Evolutionary conservation across 2,797 vertebrate genomes (phyloP).

Genomic region (Platyrinchus mystaceus): DNA sequence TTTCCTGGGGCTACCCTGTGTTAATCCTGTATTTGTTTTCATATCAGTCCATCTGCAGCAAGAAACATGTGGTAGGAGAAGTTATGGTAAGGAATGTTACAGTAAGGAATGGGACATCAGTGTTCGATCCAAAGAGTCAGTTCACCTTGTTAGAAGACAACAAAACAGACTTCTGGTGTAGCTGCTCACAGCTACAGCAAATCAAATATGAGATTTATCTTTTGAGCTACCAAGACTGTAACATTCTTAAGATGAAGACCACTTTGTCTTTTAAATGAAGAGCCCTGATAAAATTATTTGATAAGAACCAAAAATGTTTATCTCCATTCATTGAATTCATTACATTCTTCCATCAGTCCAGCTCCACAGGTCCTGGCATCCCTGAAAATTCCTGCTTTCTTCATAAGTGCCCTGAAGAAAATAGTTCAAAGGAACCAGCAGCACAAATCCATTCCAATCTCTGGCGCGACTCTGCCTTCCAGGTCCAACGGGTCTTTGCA

Average conservation of each 20-base stretch:
- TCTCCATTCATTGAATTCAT: slow-evolving; percentile 42
- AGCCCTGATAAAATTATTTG: slow-evolving; percentile 52
- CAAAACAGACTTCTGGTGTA: not conserved
- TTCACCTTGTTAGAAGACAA: not conserved
- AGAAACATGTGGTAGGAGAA: not conserved
- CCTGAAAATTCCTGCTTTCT: slow-evolving; percentile 39
- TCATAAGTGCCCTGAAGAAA: slow-evolving; percentile 49
- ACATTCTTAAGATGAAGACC: slow-evolving; percentile 25
- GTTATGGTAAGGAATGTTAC: not conserved
- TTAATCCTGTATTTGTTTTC: not conserved
- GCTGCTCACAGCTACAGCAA: not conserved
- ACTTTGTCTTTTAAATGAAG: slow-evolving; percentile 37
- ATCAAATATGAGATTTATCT: not conserved
- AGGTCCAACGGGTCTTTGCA: not conserved
- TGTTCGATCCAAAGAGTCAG: not conserved
- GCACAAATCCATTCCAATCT: slow-evolving; percentile 1
- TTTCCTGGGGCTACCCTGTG: not conserved
- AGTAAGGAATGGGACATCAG: not conserved
- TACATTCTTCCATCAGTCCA: slow-evolving; percentile 38
- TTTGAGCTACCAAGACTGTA: not conserved
- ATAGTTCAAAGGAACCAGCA: slow-evolving; percentile 22
- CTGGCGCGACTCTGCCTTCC: not conserved
- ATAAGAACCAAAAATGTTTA: slow-evolving; percentile 43
- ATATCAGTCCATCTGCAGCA: not conserved
- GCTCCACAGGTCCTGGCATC: not conserved